Evolutionary conservation across 1,140 invertebrate genomes (phyloP), one percentile per base, ranked within the genome.

Genomic region (Glomeris maerens): DNA sequence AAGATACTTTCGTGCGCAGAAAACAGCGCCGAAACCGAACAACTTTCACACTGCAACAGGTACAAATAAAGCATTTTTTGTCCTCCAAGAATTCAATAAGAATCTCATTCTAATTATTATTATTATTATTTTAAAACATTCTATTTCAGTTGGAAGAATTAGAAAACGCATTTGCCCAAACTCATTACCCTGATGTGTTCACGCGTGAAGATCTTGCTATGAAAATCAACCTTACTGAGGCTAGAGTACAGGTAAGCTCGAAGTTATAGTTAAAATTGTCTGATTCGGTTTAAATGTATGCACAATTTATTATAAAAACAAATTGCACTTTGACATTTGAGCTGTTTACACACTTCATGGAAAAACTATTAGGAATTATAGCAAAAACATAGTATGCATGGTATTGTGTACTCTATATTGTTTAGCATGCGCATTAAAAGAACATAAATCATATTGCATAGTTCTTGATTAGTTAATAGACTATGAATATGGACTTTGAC

Each of bases 111-210:
- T 13, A 36, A 36, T 5, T 21, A 5, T 10, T 20, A 7, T 38
- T 26, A 45, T 39, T 23, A 44, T 42, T 21, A 28, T 49, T 49
- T 17, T 53, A 55, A 47, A 50, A 53, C 45, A 57, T 52, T 62
- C 49, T 47, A 41, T 65, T 64, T 20, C 73, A 90, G 82, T 68
- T 97, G 62, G 93, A 95, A 70, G 92, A 97, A 70, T 70, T 98
- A 61, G 93, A 97, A 71, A 93, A 87, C 58, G 92, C 92, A 42
- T 98, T 98, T 67, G 83, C 87, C 48, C 87, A 93, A 67, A 97
- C 93, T 22, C 94, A 98, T 68, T 98, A 98, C 66, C 94, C 93
- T 4, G 94, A 97, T 68, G 91, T 96, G 46, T 97, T 96, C 71
- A 96, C 89, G 1, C 74, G 94, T 58, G 92, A 97, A 70, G 92